Percentiles rank a stretch among this genome's conserved stretches.
Evolutionary conservation across 2,797 vertebrate species (phyloP).

Genomic region (Fratercula arctica): DNA sequence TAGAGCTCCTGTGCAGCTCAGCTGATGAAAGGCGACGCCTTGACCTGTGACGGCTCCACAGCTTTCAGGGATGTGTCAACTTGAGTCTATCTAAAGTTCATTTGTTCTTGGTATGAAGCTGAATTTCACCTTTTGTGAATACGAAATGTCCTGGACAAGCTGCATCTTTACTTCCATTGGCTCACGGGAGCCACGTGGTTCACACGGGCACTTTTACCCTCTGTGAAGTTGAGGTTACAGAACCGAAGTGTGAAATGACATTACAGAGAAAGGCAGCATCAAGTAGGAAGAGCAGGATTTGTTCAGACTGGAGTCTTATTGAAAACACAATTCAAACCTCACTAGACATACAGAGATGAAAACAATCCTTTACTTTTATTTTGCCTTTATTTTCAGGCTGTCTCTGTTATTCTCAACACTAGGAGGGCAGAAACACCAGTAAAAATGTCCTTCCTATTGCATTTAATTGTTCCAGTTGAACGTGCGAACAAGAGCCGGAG

Average conservation of each 20-base stretch:
- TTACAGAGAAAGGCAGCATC: not conserved
- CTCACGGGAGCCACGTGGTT: not conserved
- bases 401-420: not conserved
- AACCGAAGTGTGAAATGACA: not conserved
- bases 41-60: not conserved
- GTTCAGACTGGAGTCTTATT: not conserved
- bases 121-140: not conserved
- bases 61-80: not conserved
- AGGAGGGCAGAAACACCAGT: not conserved
- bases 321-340: conserved; percentile 23
- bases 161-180: not conserved
- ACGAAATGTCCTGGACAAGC: not conserved
- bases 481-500: not conserved
- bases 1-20: not conserved
- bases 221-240: not conserved
- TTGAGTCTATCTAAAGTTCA: not conserved
- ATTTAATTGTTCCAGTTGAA: not conserved
- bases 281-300: not conserved
- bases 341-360: conserved; percentile 18
- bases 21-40: not conserved
- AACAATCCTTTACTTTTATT: conserved; percentile 45
- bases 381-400: not conserved
- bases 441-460: not conserved
- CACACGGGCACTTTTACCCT: not conserved
- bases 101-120: not conserved